Evolutionary conservation across 1,140 invertebrate species (phyloP).

Genomic region (Drosophila neocordata): DNA sequence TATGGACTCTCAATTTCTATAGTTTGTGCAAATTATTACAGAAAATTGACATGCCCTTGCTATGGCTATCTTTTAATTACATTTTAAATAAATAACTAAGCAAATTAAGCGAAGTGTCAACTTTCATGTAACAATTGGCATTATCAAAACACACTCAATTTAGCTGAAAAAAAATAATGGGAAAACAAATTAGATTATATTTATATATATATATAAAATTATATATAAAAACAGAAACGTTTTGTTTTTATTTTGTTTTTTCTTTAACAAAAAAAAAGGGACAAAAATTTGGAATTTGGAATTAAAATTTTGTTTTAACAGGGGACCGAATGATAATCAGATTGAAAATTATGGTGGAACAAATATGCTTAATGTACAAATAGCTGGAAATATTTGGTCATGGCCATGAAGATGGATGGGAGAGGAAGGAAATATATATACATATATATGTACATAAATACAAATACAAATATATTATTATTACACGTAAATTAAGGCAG

Average conservation of each 20-base stretch:
- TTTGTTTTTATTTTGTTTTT: constrained; percentile 35
- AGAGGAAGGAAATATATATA: neutral
- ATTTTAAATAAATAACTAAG: constrained; percentile 21
- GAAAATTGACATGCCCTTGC: constrained; percentile 64
- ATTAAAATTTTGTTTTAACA: constrained; percentile 25
- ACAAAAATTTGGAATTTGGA: neutral
- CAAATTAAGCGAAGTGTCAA: constrained; percentile 61
- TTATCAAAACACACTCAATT: constrained; percentile 46
- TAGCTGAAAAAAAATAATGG: neutral
- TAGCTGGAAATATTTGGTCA: constrained; percentile 2
- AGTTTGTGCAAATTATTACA: constrained; percentile 70
- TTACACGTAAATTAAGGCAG: constrained; percentile 25
- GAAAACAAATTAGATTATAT: neutral
- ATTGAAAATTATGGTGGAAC: constrained; percentile 8
- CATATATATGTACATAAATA: constrained; percentile 15
- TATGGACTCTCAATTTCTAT: no score
- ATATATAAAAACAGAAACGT: neutral
- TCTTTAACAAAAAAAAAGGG: constrained; percentile 46
- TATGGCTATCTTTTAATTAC: constrained; percentile 11
- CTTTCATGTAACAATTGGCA: constrained; percentile 82
- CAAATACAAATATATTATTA: constrained; percentile 24
- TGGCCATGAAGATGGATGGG: neutral
- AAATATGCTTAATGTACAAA: constrained; percentile 34
- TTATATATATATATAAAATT: neutral
- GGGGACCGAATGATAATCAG: constrained; percentile 29